phyloP scores from a whole-genome alignment of 2,113 vertebrate genomes.

The Prunella himalayana region DNA sequence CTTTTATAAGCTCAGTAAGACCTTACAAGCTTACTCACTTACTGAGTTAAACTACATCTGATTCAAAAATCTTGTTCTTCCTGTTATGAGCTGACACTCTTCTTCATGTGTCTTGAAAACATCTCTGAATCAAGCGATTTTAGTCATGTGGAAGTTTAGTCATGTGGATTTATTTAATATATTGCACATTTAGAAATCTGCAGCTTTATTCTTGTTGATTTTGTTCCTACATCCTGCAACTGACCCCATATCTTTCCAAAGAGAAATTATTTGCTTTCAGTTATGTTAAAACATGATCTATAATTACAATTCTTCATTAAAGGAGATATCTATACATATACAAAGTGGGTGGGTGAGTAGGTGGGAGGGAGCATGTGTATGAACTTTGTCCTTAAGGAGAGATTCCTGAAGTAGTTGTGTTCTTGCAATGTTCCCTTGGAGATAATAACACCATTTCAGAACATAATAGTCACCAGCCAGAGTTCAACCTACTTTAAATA shows the following conservation, averaged over 20 bases:
- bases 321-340: not conserved
- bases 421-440: conserved; percentile 6
- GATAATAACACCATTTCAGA: not conserved
- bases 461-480: not conserved
- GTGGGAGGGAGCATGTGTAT: not conserved
- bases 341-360: not conserved
- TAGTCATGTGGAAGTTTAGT: not conserved
- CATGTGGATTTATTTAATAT: not conserved
- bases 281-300: not conserved
- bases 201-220: not conserved
- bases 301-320: not conserved
- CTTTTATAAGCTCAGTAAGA: conserved; percentile 4
- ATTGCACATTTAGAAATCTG: not conserved
- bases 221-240: not conserved
- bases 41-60: not conserved
- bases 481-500: not conserved
- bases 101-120: not conserved
- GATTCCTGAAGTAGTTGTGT: not conserved
- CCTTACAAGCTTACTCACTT: not conserved
- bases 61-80: conserved; percentile 14
- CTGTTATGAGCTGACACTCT: not conserved
- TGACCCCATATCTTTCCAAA: not conserved
- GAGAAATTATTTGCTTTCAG: not conserved
- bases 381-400: not conserved
- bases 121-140: not conserved